Conservation (phyloP, 2,113 vertebrate species). For the Hydrochoerus hydrochaeris region DNA sequence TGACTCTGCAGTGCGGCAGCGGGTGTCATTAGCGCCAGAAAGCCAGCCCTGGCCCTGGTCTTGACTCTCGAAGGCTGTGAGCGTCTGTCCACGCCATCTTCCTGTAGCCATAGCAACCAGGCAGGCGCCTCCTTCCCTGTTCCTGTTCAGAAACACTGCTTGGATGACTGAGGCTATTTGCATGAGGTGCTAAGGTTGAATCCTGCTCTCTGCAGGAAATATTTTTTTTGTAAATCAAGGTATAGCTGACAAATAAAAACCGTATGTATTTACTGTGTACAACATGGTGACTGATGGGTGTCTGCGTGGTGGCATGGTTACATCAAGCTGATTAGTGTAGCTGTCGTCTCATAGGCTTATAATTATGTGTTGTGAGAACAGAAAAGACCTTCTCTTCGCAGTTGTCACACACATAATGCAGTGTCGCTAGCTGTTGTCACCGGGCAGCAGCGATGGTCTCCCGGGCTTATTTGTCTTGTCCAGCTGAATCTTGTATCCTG, state of each 20-base stretch:
- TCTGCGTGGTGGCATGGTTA: background rate
- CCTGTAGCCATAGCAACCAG: background rate
- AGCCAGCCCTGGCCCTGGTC: background rate
- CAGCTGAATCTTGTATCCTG: background rate
- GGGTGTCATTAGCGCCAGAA: background rate
- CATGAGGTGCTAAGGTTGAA: background rate
- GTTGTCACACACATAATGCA: background rate
- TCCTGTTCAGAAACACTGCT: background rate
- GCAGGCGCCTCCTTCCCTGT: background rate
- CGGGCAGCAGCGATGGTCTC: background rate
- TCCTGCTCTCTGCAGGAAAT: background rate
- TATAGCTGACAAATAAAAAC: background rate
- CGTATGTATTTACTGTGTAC: background rate
- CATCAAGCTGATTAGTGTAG: background rate
- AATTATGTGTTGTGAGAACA: background rate
- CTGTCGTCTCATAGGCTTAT: background rate
- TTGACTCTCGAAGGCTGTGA: background rate
- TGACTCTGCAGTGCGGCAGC: background rate
- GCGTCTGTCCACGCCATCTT: background rate
- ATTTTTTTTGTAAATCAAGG: background rate
- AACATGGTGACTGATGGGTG: background rate
- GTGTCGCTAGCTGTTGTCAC: background rate
- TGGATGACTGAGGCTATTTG: background rate
- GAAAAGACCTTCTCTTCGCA: background rate
- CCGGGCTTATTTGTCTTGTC: background rate